Base-by-base conservation (phyloP, 2,888 invertebrate genomes). In the Crepidodera aurea region DNA sequence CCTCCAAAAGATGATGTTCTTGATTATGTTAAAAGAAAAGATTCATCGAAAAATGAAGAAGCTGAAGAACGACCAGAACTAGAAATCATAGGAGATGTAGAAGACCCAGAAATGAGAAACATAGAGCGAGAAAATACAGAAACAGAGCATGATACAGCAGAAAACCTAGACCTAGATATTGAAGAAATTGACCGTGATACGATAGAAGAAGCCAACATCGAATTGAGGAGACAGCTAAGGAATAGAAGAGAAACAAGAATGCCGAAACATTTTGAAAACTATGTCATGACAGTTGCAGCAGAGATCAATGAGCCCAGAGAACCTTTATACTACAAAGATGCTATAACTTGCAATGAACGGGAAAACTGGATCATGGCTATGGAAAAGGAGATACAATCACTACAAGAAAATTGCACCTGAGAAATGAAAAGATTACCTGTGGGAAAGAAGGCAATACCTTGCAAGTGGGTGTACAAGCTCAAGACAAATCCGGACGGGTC, bases 391-490 rank as follows among this genome's bases (percentile, higher is more conserved):
- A 72, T 75, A 16, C 40, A 32, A 13, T 72, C 75, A n/a, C 55
- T 76, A 13, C 60, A 70, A 25, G 71, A 75, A 64, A 76, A 76
- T 60, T 8, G 69, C 16, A 76, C 73, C 0, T 77, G 74, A 73
- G 58, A 42, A 27, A 60, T 76, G 7, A 57, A 51, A 32, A 48
- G 67, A 4, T 32, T 60, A 40, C 59, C 64, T 19, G 13, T 8
- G 12, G 37, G 29, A 71, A 74, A 60, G 55, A 67, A 19, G 51
- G 68, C 64, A 5, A 70, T 76, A 40, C 64, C 66, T 18, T 68
- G 66, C 54, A 73, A 71, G 53, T 76, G 74, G 76, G 73, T 76
- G 12, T 71, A 51, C 58, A 60, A 53, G 25, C 37, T 73, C 4
- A 77, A 76, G 59, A 68, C 50, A n/a, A 71, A 74, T 60, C 65